Conservation (phyloP, 2,113 vertebrate genomes). For the Nesoenas mayeri region DNA sequence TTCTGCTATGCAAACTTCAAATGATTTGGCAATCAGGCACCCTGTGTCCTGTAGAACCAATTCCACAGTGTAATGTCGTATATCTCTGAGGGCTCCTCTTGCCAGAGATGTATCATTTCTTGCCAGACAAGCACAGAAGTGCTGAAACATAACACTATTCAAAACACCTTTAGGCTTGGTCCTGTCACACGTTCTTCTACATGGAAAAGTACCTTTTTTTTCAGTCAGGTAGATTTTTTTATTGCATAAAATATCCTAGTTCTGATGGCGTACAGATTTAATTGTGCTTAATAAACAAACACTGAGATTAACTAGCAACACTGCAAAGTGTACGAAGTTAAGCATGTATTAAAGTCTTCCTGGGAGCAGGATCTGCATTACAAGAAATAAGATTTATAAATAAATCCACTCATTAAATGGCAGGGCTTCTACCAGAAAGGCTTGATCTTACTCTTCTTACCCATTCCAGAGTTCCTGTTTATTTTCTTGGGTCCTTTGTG, state of each 20-base stretch:
- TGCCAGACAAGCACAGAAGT: not conserved
- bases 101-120: not conserved
- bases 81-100: not conserved
- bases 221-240: not conserved
- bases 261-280: not conserved
- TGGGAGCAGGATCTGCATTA: not conserved
- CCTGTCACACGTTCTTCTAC: not conserved
- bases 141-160: not conserved
- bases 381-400: not conserved
- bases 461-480: not conserved
- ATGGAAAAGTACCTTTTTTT: not conserved
- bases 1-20: not conserved
- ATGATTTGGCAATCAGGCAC: not conserved
- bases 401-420: not conserved
- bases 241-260: not conserved
- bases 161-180: not conserved
- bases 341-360: not conserved
- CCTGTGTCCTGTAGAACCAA: not conserved
- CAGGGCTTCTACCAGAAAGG: not conserved
- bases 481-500: not conserved
- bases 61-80: fast-evolving
- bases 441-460: not conserved
- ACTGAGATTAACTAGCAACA: not conserved
- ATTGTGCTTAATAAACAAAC: not conserved
- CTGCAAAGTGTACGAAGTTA: not conserved